A percentile compares a stretch with the other conserved stretches of the same genome.
These are phyloP conservation scores for Candidula unifasciata DNA, from an alignment of 2,888 invertebrate species.

Conservation along the genomic window DNA sequence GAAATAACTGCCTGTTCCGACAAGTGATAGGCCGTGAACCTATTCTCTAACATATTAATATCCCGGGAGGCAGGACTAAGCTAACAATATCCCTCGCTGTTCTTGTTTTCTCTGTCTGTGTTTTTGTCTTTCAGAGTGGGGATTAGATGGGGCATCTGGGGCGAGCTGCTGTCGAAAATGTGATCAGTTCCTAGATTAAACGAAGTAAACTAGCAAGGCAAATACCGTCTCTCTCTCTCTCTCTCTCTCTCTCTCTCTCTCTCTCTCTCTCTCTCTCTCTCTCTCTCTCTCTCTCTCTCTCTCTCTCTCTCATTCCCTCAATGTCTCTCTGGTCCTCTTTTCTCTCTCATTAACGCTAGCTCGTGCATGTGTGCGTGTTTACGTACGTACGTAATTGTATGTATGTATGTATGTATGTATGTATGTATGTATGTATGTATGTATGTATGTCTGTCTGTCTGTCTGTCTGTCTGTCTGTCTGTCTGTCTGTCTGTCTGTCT, in stretches of 20 bases:
- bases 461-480: no score
- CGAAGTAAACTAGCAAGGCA: neutral
- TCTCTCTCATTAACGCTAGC: neutral
- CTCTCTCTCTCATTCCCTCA: neutral
- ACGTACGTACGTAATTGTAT: no score
- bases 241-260: slow-evolving; percentile 17
- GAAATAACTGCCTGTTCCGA: neutral
- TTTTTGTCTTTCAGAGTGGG: neutral
- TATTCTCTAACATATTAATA: no score
- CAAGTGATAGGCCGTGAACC: no score
- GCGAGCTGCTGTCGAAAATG: no score
- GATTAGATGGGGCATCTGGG: neutral
- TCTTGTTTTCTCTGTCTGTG: no score
- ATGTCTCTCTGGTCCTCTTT: neutral
- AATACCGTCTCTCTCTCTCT: neutral
- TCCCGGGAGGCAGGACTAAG: no score
- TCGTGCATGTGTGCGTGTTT: neutral
- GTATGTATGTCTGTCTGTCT: no score
- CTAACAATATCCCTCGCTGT: no score
- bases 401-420: no score
- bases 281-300: slow-evolving; percentile 23
- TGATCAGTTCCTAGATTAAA: no score
- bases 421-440: no score
- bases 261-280: slow-evolving; percentile 35
- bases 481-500: neutral